Evolutionary conservation across 1,140 invertebrate species (phyloP), one percentile per base, ranked within the genome.

Genomic region (Thalassaphorura encarpata): DNA sequence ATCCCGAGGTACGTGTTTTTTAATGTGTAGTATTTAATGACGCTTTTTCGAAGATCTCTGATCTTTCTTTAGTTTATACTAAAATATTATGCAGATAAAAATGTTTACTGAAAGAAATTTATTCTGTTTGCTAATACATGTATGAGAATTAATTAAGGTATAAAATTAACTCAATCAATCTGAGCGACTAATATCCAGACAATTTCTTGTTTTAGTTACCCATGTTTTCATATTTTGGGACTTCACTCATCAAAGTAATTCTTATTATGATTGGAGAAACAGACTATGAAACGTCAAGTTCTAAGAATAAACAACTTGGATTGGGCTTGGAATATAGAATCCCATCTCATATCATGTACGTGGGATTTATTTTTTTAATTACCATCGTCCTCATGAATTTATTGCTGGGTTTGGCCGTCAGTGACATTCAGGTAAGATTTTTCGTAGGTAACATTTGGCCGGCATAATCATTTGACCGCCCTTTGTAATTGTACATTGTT

Each of bases 191-290:
- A n/a, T n/a, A n/a, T n/a, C n/a, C n/a, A n/a, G n/a, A n/a, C n/a
- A n/a, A n/a, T n/a, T n/a, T n/a, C n/a, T n/a, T n/a, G n/a, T n/a
- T n/a, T n/a, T n/a, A n/a, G n/a, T n/a, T n/a, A n/a, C n/a, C n/a
- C 31, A 60, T 52, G 5, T 46, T 24, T 27, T 33, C 0, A 50
- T 79, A 78, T 68, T 71, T 71, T 45, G 71, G 78, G 54, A 69
- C 73, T 50, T 78, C 75, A 1, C 53, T 77, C 13, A 66, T 76
- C 1, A 77, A 75, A 64, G 85, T 88, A 0, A 68, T 89, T 41
- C 86, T 87, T 0, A 89, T 90, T 85, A 90, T 90, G 87, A 89
- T 87, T 2, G 87, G 87, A 0, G 87, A 91, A 68, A 70, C 87
- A 50, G 82, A 84, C 63, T 75, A 85, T 33, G 81, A 83, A 47